Percentiles rank a stretch among this genome's conserved stretches.
These are phyloP conservation scores for Pangasianodon hypophthalmus DNA, from an alignment of 2,113 vertebrate genomes.

Conservation along the genomic window DNA sequence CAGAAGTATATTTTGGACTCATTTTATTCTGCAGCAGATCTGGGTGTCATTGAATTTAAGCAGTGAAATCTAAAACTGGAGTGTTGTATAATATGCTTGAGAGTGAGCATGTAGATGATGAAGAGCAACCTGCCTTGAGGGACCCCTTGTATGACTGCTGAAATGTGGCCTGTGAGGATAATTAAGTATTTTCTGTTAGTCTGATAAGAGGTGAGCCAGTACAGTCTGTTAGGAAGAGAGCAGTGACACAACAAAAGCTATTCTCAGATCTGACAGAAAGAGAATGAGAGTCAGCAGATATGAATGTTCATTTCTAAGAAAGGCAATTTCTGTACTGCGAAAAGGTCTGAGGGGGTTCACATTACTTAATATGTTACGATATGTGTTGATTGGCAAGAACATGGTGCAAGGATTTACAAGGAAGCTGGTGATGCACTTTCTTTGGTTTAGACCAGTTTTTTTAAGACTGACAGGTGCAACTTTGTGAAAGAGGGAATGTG, in stretches of 20 bases:
- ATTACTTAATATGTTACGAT: neutral
- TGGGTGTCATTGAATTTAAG: neutral
- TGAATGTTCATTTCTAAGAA: neutral
- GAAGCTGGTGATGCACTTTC: neutral
- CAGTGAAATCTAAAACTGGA: neutral
- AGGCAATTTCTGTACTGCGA: neutral
- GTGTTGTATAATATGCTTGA: neutral
- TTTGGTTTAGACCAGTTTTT: neutral
- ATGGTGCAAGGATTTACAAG: neutral
- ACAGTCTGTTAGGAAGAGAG: conserved; percentile 14
- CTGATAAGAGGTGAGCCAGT: neutral
- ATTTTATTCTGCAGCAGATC: neutral
- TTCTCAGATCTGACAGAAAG: neutral
- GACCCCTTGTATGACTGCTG: neutral
- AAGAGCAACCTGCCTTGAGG: neutral
- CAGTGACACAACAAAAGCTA: conserved; percentile 6
- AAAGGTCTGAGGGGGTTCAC: no score
- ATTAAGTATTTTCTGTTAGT: neutral
- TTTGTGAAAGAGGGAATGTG: neutral
- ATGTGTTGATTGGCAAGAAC: neutral
- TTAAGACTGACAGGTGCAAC: neutral
- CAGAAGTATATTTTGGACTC: neutral
- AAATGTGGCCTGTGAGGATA: neutral
- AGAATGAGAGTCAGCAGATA: neutral
- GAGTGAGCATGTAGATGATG: neutral